Evolutionary conservation across 2,113 vertebrate species (phyloP).

Genomic region (Hipposideros armiger): DNA sequence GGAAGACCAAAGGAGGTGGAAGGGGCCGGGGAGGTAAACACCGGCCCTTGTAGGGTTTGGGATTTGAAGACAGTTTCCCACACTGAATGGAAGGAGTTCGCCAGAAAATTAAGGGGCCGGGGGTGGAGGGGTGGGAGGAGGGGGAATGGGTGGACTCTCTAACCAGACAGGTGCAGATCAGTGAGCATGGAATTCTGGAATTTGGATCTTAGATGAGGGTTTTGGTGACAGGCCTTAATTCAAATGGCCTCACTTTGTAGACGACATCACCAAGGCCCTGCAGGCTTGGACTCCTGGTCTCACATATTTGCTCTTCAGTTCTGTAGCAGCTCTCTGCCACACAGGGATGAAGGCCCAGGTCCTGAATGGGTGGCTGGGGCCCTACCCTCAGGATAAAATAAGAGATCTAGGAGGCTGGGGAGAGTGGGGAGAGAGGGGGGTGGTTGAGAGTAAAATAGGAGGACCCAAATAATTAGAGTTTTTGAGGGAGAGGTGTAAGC

Average conservation of each 20-base stretch:
- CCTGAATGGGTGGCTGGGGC: background rate
- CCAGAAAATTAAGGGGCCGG: background rate
- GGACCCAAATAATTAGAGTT: background rate
- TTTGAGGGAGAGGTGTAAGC: background rate
- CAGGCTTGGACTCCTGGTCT: background rate
- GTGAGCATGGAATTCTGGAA: background rate
- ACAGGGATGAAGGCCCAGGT: background rate
- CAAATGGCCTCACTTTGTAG: background rate
- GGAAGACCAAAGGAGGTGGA: background rate
- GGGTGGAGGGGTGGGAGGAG: too few relatives aligned
- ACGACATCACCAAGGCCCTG: background rate
- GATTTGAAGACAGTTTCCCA: background rate
- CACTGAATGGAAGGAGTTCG: background rate
- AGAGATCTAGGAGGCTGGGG: background rate
- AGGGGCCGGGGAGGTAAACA: background rate
- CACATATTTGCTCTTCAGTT: background rate
- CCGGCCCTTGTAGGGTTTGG: background rate
- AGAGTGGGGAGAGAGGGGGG: background rate
- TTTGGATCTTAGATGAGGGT: background rate
- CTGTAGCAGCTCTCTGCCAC: background rate
- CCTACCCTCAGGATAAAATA: background rate
- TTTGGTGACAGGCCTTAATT: background rate
- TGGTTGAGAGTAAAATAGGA: background rate
- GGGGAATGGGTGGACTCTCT: background rate
- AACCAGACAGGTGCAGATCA: background rate